Percentiles rank a stretch among this genome's conserved stretches.
These are phyloP conservation scores for Formicarius rufipectus DNA, from an alignment of 2,113 vertebrate species.

Conservation along the genomic window DNA sequence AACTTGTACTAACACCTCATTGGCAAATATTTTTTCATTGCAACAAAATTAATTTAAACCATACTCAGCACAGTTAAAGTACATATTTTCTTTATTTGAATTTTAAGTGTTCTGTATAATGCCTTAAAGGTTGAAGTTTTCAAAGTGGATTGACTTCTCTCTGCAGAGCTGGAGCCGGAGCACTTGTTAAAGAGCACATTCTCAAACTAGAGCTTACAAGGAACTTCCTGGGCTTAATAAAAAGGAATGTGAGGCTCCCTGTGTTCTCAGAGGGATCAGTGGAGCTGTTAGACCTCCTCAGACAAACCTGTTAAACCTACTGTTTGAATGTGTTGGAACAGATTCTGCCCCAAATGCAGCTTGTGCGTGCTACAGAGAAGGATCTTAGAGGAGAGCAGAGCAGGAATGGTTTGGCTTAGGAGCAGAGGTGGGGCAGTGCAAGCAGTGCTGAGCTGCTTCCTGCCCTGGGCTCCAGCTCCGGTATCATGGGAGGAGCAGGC, in stretches of 20 bases:
- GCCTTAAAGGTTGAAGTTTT: neutral
- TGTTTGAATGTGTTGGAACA: conserved; percentile 57
- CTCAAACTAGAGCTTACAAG: neutral
- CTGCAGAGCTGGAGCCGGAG: neutral
- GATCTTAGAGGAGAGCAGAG: conserved; percentile 8
- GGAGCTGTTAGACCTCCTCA: neutral
- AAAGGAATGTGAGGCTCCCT: neutral
- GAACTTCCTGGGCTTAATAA: neutral
- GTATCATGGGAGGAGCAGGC: neutral
- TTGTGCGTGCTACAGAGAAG: neutral
- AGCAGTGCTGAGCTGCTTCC: neutral
- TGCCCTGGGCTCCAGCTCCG: neutral
- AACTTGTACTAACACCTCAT: neutral
- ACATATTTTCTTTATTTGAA: neutral
- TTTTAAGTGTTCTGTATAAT: neutral
- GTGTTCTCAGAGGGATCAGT: neutral
- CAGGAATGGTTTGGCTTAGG: neutral
- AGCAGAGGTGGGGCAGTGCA: neutral
- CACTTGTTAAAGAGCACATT: neutral
- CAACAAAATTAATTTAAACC: neutral
- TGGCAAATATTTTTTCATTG: neutral
- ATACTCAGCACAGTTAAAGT: neutral
- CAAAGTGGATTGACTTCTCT: neutral
- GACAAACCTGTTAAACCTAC: neutral
- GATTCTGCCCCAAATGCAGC: conserved; percentile 1